Evolutionary conservation across 2,888 invertebrate genomes (phyloP), one percentile per base, ranked within the genome.

Genomic region (Dromius quadrimaculatus): DNA sequence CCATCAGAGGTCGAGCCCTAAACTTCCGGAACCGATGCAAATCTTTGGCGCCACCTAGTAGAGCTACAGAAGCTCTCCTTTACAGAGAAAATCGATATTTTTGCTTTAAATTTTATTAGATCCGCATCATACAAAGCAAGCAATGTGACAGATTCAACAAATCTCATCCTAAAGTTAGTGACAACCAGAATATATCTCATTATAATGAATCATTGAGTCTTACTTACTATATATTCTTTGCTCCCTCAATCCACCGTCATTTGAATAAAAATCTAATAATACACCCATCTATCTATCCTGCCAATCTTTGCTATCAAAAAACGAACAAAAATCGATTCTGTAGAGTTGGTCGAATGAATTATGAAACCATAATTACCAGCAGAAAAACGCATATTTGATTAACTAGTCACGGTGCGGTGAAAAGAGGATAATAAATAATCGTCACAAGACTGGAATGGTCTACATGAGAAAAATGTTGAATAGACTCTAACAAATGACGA

Each of bases 401-500:
- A 54, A 15, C 28, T 9, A 23, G 50, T 54, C 50, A 54, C 28
- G 28, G 47, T 20, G 45, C 45, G 45, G 19, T n/a, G 45, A 45
- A 11, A 36, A 11, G 36, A 23, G 15, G 13, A 23, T 17, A 15
- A 54, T 54, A 54, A 54, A 54, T 54, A 54, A 54, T 54, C 50
- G 50, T 54, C 50, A 54, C 28, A 28, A 2, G 50, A 50, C 6
- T 28, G 28, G 28, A 28, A 8, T 5, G 28, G 13, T 28, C 41
- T 2, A 41, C 4, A 4, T 15, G 13, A 15, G 15, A 41, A 15
- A 41, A 36, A 13, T 15, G 15, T 41, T 15, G 41, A 11, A 15
- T 41, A 41, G 28, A 54, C 22, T 38, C 38, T 66, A 34, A 28
- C 66, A 66, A 66, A 66, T 66, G 54, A 66, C 54, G 66, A 54